These are phyloP conservation scores for Acipenser transmontanus DNA, from an alignment of 2,797 vertebrate genomes.

Conservation along the genomic window DNA sequence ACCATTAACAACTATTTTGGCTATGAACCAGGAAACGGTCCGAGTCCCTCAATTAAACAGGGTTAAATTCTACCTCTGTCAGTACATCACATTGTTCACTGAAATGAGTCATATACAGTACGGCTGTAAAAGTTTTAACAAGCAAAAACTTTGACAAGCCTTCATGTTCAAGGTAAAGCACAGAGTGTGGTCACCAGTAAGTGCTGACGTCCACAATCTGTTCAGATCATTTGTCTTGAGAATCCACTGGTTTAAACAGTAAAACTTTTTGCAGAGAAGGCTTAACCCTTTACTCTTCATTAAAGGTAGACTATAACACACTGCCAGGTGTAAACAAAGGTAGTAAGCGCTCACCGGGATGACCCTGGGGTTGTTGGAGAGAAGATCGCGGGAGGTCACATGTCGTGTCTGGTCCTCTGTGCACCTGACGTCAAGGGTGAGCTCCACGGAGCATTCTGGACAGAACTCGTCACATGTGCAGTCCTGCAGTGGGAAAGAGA, in stretches of 20 bases:
- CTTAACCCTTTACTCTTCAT: too few relatives aligned
- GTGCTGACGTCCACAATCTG: too few relatives aligned
- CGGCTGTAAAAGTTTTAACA: neutral
- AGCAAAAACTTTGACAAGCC: too few relatives aligned
- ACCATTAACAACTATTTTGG: neutral
- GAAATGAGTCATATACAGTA: neutral
- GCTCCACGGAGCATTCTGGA: slow-evolving; percentile 90
- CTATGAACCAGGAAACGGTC: neutral
- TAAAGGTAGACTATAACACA: too few relatives aligned
- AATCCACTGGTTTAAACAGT: too few relatives aligned
- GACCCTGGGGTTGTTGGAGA: slow-evolving; percentile 90
- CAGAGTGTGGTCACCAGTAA: too few relatives aligned
- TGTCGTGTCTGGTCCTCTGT: slow-evolving; percentile 94
- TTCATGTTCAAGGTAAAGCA: too few relatives aligned
- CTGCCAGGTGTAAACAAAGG: neutral
- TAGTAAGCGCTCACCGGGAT: slow-evolving; percentile 72
- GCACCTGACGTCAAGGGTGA: slow-evolving; percentile 87
- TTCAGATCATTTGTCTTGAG: too few relatives aligned
- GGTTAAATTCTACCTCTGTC: neutral
- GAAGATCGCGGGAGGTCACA: slow-evolving; percentile 85
- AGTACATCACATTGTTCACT: slow-evolving; percentile 4
- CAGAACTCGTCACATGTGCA: slow-evolving; percentile 96
- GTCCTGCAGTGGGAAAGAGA: slow-evolving; percentile 57
- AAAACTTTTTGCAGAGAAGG: too few relatives aligned
- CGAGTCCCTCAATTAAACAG: too few relatives aligned